Evolutionary conservation across 2,113 vertebrate species (phyloP), one percentile per base, ranked within the genome.

Genomic region (Mobula hypostoma): DNA sequence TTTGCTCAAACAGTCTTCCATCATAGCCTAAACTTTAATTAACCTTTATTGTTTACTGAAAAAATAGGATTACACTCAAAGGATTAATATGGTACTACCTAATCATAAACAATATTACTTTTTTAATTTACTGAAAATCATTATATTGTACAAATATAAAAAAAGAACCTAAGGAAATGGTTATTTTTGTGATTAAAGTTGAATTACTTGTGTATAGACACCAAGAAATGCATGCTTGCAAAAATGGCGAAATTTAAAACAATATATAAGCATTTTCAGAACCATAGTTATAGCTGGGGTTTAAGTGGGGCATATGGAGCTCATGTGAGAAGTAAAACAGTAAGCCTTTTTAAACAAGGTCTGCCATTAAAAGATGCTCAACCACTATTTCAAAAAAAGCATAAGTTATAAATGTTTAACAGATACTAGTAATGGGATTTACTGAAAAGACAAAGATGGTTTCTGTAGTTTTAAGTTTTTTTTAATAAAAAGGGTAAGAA

Each of bases 121-220:
- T 72, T 36, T 92, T 92, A 66, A 92, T 5, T 74, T 93, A 74
- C 24, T 76, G 29, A 93, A 93, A 15, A 76, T 48, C 32, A 93
- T 93, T 93, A 40, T 93, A 93, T 93, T 90, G 85, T 90, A 93
- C 36, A 72, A 93, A 76, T 74, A 93, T 74, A 72, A 40, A 93
- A 90, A 93, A 93, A 19, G 24, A 93, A 93, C 61, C 70, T 56
- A 76, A 93, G 36, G 36, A 93, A 93, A 93, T 93, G 36, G 72
- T 48, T 93, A 93, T 93, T 93, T 93, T 93, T 93, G 91, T 93
- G 91, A 93, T 93, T 93, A 93, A 74, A 74, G 36, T 74, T 93
- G 91, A 76, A 74, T 74, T 74, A 93, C 68, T 8, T 70, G 21
- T 93, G 70, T 74, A 70, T 56, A 93, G 40, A 74, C 91, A 93